A percentile compares a stretch with the other conserved stretches of the same genome.
Conservation (phyloP, 2,113 vertebrate species). For the Anguilla japonica region DNA sequence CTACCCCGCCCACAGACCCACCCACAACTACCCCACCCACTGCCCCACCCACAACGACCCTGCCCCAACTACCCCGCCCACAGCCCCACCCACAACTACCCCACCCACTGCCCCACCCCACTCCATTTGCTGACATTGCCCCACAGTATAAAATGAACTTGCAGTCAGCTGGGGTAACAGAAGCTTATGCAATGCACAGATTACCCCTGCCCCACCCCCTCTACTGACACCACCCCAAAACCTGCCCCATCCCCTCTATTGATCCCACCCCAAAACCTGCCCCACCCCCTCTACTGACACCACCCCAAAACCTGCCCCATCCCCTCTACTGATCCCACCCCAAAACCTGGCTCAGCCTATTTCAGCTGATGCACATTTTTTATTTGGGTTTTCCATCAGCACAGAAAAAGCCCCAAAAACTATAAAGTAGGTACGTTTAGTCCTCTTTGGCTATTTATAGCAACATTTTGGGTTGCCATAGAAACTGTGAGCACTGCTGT, state of each 20-base stretch:
- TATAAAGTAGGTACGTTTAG: background rate
- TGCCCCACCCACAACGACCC: background rate
- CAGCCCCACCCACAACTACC: background rate
- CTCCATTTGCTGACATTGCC: background rate
- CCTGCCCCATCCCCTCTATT: no score
- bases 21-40: background rate
- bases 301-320: background rate
- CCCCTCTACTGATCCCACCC: no score
- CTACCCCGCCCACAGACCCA: background rate
- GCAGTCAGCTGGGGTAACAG: no score
- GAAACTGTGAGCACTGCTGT: background rate
- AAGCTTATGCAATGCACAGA: no score
- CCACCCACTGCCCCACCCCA: background rate
- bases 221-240: no score
- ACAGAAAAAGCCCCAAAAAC: background rate
- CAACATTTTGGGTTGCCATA: conserved; percentile 13
- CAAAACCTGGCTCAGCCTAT: no score
- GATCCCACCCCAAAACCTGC: no score
- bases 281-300: background rate
- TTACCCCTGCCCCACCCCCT: no score
- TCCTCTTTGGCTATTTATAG: background rate
- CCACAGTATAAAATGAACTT: no score
- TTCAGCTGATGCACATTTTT: background rate
- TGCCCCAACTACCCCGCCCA: background rate
- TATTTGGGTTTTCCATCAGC: background rate